A percentile compares a stretch with the other conserved stretches of the same genome.
These are phyloP conservation scores for Tachycineta bicolor DNA, from an alignment of 2,113 vertebrate genomes.

Conservation along the genomic window DNA sequence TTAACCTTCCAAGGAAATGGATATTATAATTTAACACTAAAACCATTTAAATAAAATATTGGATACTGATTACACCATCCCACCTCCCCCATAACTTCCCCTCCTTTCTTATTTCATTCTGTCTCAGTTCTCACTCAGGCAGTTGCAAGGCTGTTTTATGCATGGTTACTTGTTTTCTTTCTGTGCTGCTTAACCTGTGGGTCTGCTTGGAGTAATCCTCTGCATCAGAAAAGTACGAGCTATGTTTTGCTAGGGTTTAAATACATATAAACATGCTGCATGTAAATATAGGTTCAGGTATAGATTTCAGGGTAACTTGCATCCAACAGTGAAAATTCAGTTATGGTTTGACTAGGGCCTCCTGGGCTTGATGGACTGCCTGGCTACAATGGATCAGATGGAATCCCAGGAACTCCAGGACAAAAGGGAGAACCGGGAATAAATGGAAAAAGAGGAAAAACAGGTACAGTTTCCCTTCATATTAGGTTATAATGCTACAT, in stretches of 20 bases:
- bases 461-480: slow-evolving; percentile 43
- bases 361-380: slow-evolving; percentile 83
- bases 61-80: neutral
- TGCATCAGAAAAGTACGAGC: neutral
- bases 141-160: neutral
- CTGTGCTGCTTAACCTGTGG: neutral
- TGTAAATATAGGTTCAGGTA: neutral
- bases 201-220: neutral
- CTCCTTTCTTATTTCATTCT: neutral
- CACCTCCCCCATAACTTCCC: neutral
- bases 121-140: neutral
- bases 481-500: neutral
- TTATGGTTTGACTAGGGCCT: slow-evolving; percentile 73
- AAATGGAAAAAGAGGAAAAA: slow-evolving; percentile 81
- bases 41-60: neutral
- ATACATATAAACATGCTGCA: too few species aligned
- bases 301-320: neutral
- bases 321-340: neutral
- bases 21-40: neutral
- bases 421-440: slow-evolving; percentile 88
- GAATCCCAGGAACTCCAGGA: slow-evolving; percentile 84
- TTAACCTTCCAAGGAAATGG: neutral
- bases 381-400: slow-evolving; percentile 89
- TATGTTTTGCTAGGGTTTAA: neutral
- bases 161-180: neutral